Base-by-base conservation (phyloP, 2,113 vertebrate genomes). In the Melanerpes aurifrons region DNA sequence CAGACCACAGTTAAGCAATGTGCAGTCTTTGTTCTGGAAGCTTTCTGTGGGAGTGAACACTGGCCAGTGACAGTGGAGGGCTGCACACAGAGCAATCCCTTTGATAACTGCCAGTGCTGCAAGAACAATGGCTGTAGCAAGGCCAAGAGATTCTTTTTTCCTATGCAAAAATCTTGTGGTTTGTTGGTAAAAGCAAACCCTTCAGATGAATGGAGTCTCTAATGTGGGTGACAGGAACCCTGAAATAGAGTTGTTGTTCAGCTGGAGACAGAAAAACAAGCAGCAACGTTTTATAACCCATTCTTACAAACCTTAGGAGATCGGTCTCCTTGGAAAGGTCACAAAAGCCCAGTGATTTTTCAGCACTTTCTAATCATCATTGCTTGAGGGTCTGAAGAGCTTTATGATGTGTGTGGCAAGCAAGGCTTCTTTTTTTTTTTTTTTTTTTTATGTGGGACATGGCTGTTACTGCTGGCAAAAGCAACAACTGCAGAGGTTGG, bases 101-200 rank as follows among this genome's bases (percentile, higher is more conserved):
- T 56, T 85, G 12, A 32, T 93, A 45, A 88, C 54, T 67, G 84
- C 94, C 86, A 94, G 53, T 20, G 85, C 94, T 63, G 70, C 59
- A 84, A 91, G 83, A 75, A 96, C 97, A 87, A 95, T 96, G 57
- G 95, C 12, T 86, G 91, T 91, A 47, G 88, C 83, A 58, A 67
- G 86, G 61, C 96, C 95, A 31, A 93, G 81, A n/a, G 90, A 82
- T 64, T 92, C 67, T 82, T 69, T 26, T 82, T 90, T 88, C 89
- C 93, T 89, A 5, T 95, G 73, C 94, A 90, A 86, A 96, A 97
- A 59, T 64, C 54, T 28, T 78, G 91, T 47, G 89, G 92, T 45
- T 97, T 77, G 13, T 95, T 95, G 94, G 96, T 96, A 93, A 96
- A 89, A 97, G 86, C 32, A 87, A 96, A 78, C n/a, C 6, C 62